Conservation (phyloP, 2,797 vertebrate genomes). For the Sebastes hubbsi region DNA sequence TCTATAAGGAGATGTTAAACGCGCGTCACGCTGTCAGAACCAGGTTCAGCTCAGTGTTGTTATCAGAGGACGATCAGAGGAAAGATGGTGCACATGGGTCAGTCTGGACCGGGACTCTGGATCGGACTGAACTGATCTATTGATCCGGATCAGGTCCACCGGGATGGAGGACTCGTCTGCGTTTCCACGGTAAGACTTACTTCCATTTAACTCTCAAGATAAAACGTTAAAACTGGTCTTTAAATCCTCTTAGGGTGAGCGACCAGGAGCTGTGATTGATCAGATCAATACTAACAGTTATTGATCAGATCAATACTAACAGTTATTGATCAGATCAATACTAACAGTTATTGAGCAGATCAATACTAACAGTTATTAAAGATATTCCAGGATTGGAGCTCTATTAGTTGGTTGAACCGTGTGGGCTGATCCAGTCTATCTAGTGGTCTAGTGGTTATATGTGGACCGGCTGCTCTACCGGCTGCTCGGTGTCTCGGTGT, state of each 20-base stretch:
- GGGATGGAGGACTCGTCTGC: constrained; percentile 24
- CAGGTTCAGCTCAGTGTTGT: constrained; percentile 53
- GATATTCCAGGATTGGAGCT: too few relatives aligned
- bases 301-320: too few relatives aligned
- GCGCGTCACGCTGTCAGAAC: constrained; percentile 65
- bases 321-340: too few relatives aligned
- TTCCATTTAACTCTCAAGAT: not conserved
- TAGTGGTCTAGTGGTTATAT: too few relatives aligned
- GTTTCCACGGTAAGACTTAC: constrained; percentile 46
- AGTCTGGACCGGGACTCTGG: constrained; percentile 14
- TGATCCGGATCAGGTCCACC: not conserved
- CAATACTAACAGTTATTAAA: too few relatives aligned
- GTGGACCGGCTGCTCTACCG: not conserved
- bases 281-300: too few relatives aligned
- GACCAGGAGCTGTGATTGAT: too few relatives aligned
- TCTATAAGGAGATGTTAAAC: constrained; percentile 72
- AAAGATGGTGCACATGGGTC: constrained; percentile 68
- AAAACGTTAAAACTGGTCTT: too few relatives aligned
- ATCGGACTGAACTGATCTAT: not conserved
- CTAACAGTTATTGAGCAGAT: too few relatives aligned
- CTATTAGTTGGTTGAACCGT: too few relatives aligned
- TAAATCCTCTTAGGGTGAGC: too few relatives aligned
- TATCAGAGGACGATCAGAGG: constrained; percentile 39
- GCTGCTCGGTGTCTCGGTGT: not conserved
- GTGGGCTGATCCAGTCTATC: not conserved